phyloP scores from a whole-genome alignment of 2,888 invertebrate species.

The Mamestra brassicae region DNA sequence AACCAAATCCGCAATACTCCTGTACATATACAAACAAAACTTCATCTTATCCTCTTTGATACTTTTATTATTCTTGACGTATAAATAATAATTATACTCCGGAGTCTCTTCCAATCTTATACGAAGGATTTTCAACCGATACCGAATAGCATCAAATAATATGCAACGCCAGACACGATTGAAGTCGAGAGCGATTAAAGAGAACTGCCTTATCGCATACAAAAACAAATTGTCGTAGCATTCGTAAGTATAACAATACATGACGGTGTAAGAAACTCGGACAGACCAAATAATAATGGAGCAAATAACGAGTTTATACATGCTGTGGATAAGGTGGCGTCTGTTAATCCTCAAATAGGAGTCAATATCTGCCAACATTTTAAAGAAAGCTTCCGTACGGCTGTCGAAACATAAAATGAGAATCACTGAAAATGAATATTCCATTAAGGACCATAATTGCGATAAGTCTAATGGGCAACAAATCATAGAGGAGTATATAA shows the following conservation, averaged over 20 bases:
- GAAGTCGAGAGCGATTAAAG: conserved; percentile 80
- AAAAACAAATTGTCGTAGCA: conserved; percentile 71
- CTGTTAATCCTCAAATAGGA: conserved; percentile 75
- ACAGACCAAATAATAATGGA: conserved; percentile 73
- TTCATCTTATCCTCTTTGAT: conserved; percentile 79
- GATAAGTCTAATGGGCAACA: conserved; percentile 75
- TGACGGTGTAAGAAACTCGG: conserved; percentile 73
- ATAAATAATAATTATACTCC: conserved; percentile 77
- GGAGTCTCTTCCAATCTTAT: conserved; percentile 78
- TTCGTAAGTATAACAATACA: conserved; percentile 72
- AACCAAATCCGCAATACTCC: conserved; percentile 78
- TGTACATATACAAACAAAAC: conserved; percentile 79
- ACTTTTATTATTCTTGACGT: conserved; percentile 77
- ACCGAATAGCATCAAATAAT: conserved; percentile 79
- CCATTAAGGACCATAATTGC: conserved; percentile 78
- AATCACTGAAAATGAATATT: conserved; percentile 76
- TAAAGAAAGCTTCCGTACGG: conserved; percentile 72
- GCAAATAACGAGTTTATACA: conserved; percentile 68
- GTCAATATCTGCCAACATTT: conserved; percentile 74
- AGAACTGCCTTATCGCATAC: conserved; percentile 76
- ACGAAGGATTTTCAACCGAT: conserved; percentile 79
- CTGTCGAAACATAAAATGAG: conserved; percentile 75
- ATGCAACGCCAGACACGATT: conserved; percentile 84
- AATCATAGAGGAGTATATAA: conserved; percentile 69
- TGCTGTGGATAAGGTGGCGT: conserved; percentile 69